Evolutionary conservation across 2,888 invertebrate genomes (phyloP).

Genomic region (Troides oblongomaculatus): DNA sequence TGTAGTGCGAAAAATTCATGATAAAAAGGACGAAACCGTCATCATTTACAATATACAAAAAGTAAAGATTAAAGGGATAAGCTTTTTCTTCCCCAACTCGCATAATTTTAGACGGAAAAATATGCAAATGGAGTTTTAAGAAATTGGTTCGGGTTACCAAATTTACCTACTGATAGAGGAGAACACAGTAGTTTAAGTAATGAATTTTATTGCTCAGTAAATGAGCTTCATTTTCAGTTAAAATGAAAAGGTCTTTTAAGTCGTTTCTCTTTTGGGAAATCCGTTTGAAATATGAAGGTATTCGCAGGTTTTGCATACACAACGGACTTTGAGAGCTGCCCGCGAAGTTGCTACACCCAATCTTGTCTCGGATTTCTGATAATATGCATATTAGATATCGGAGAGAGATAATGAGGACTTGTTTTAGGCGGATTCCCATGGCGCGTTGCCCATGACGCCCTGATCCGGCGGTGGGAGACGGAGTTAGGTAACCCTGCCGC

Average conservation of each 20-base stretch:
- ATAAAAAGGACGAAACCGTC: not conserved
- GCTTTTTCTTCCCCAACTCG: conserved; percentile 34
- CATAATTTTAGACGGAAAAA: conserved; percentile 56
- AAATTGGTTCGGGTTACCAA: conserved; percentile 66
- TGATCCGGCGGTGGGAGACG: too few relatives aligned
- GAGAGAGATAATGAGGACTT: conserved; percentile 51
- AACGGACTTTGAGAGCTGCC: conserved; percentile 49
- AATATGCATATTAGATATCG: conserved; percentile 60
- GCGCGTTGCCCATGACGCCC: too few relatives aligned
- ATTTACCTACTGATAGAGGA: conserved; percentile 57
- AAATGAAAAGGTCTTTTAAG: conserved; percentile 6
- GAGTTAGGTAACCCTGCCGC: too few relatives aligned
- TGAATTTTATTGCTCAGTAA: conserved; percentile 27
- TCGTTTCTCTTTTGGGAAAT: not conserved
- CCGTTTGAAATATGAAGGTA: conserved; percentile 40
- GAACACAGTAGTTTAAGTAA: conserved; percentile 37
- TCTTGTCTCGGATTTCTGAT: conserved; percentile 62
- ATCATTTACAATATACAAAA: conserved; percentile 2
- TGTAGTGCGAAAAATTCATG: not conserved
- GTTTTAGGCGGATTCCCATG: conserved; percentile 42
- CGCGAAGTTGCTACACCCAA: conserved; percentile 47
- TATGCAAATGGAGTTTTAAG: conserved; percentile 65
- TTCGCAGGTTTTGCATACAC: conserved; percentile 55
- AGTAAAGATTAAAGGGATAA: conserved; percentile 34
- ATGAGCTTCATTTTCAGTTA: conserved; percentile 20